Conservation (phyloP, 2,888 invertebrate genomes). For the Nomada flava region DNA sequence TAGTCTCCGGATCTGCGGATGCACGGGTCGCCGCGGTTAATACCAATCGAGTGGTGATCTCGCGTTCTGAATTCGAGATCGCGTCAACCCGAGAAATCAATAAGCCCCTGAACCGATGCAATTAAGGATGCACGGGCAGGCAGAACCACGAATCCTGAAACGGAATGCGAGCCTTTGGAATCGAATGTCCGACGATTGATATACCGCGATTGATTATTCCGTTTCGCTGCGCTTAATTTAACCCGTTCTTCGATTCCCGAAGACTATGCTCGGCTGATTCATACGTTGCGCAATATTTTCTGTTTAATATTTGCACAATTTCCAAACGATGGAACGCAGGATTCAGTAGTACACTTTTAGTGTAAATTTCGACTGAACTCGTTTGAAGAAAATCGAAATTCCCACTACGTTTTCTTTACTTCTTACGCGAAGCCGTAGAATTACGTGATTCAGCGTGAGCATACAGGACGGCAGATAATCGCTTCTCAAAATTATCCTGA, state of each 20-base stretch:
- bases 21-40: slow-evolving; percentile 46
- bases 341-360: too few relatives aligned
- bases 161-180: slow-evolving; percentile 35
- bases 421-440: too few relatives aligned
- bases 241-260: slow-evolving; percentile 17
- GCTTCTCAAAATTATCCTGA: too few relatives aligned
- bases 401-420: not conserved
- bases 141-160: slow-evolving; percentile 52
- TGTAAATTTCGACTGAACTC: too few relatives aligned
- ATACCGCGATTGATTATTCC: slow-evolving; percentile 37
- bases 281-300: too few relatives aligned
- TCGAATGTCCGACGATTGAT: slow-evolving; percentile 42
- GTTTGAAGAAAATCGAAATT: not conserved
- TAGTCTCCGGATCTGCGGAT: not conserved
- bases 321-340: too few relatives aligned
- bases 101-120: slow-evolving; percentile 57
- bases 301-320: too few relatives aligned
- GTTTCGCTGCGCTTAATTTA: slow-evolving; percentile 28
- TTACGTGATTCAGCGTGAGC: too few relatives aligned
- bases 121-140: slow-evolving; percentile 59
- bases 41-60: slow-evolving; percentile 56
- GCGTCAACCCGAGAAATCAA: slow-evolving; percentile 61
- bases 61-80: slow-evolving; percentile 63
- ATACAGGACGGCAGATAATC: too few relatives aligned
- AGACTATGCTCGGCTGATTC: not conserved